Evolutionary conservation across 2,888 invertebrate species (phyloP), one percentile per base, ranked within the genome.

Genomic region (Papilio elwesi): DNA sequence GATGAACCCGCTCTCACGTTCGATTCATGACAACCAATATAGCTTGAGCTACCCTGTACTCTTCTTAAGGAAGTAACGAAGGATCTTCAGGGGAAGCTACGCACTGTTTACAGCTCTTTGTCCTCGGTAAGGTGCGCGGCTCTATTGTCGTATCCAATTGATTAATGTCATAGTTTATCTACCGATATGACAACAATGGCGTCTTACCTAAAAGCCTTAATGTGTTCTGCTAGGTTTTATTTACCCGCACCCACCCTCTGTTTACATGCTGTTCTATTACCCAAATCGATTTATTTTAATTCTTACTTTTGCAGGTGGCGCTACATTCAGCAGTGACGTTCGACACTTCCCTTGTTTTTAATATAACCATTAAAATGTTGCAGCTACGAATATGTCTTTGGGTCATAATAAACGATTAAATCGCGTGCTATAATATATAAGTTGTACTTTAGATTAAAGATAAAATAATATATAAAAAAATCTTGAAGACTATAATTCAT

Each of bases 121-220:
- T 75, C 78, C 78, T 78, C 85, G 86, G 78, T 86, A 86, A 91
- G 89, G 90, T 89, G 84, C 87, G 89, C 89, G 89, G 85, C 80
- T 79, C 89, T 79, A 92, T 93, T 93, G 92, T 93, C 87, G 87
- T 82, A 81, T 76, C 78, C 82, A 82, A 90, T 92, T 92, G 92
- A 93, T 92, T 92, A 91, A 93, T 92, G 87, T 83, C 78, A 85
- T 90, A 90, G 91, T 91, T 91, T 92, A 92, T 92, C 91, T 91
- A 91, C 87, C 83, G 90, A 92, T 92, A 90, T 89, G 90, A 91
- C 90, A 91, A 93, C 92, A 92, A 93, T 93, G 86, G 85, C 83
- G 87, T 87, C 90, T 89, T 89, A 87, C 88, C 86, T 87, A 88
- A 90, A 89, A 87, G 86, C 89, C 86, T 86, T 90, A 89, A 90